Conservation (phyloP, 1,140 invertebrate genomes). For the Octopus bimaculoides region DNA sequence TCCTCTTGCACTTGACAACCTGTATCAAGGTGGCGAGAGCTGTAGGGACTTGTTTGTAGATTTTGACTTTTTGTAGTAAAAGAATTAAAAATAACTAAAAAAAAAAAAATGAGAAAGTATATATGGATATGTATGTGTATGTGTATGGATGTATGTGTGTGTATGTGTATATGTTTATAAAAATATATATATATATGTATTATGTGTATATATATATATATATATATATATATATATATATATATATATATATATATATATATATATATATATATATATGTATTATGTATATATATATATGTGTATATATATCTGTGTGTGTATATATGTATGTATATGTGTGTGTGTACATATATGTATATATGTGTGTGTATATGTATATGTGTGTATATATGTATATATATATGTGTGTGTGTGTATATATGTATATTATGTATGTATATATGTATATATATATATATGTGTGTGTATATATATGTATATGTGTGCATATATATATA, state of each 20-base stretch:
- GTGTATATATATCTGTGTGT: neutral
- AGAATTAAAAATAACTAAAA: neutral
- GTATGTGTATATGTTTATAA: neutral
- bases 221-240: neutral
- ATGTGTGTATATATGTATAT: neutral
- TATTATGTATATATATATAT: constrained; percentile 1
- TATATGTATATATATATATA: neutral
- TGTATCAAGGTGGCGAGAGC: neutral
- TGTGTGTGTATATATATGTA: neutral
- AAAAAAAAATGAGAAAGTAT: neutral
- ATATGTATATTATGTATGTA: neutral
- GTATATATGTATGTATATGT: neutral
- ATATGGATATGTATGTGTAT: neutral
- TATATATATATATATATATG: neutral
- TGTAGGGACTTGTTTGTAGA: neutral
- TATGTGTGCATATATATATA: neutral
- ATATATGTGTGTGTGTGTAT: neutral
- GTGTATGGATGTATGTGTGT: neutral
- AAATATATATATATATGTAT: neutral
- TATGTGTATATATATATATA: neutral
- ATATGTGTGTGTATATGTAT: neutral
- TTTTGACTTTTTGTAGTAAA: neutral
- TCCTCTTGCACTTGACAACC: neutral
- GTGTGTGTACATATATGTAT: neutral
- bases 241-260: neutral